A percentile compares a stretch with the other conserved stretches of the same genome.
Conservation (phyloP, 2,113 vertebrate genomes). For the Tetrao urogallus region DNA sequence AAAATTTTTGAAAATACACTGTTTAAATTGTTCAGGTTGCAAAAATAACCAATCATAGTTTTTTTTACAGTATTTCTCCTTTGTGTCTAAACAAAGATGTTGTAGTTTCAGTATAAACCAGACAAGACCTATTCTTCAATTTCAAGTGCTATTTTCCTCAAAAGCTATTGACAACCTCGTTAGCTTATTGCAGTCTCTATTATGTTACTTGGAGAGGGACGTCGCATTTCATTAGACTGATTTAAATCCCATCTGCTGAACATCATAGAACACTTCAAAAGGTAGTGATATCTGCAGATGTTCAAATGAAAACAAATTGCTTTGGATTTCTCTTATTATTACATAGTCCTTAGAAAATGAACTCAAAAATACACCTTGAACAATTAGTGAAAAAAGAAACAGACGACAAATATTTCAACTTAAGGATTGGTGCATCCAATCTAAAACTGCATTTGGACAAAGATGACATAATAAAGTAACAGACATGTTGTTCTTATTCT, state of each 20-base stretch:
- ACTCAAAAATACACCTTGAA: neutral
- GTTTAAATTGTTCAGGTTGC: neutral
- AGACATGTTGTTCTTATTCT: neutral
- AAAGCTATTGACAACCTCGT: neutral
- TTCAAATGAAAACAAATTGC: neutral
- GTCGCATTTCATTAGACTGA: neutral
- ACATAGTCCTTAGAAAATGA: neutral
- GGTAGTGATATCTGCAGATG: neutral
- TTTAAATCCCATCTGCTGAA: neutral
- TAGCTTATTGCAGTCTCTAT: neutral
- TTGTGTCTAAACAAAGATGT: neutral
- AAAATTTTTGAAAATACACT: neutral
- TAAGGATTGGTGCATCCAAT: neutral
- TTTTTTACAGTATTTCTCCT: neutral
- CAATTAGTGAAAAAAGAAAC: neutral
- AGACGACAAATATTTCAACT: neutral
- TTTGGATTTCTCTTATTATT: neutral
- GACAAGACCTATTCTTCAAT: neutral
- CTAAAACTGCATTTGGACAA: neutral
- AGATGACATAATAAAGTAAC: rapidly evolving
- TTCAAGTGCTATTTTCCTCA: neutral
- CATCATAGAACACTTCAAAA: neutral
- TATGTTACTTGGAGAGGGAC: neutral
- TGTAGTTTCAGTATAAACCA: neutral
- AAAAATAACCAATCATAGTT: neutral